A percentile compares a stretch with the other conserved stretches of the same genome.
These are phyloP conservation scores for Blera fallax DNA, from an alignment of 2,888 invertebrate species.

Conservation along the genomic window DNA sequence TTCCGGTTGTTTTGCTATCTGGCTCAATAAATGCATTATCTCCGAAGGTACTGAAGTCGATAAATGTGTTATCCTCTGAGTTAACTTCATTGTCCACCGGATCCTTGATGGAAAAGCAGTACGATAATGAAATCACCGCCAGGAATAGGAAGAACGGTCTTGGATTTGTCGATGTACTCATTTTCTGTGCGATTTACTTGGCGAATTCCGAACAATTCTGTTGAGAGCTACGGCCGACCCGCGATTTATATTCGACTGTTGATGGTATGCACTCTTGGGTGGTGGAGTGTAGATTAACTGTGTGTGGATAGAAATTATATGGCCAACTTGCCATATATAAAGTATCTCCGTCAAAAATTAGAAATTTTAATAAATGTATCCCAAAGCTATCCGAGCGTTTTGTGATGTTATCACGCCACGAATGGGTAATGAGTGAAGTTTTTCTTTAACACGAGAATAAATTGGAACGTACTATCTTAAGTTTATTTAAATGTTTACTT, in stretches of 20 bases:
- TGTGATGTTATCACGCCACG: not conserved
- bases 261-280: not conserved
- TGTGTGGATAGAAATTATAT: not conserved
- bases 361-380: not conserved
- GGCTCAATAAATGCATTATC: slow-evolving; percentile 82
- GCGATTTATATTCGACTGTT: slow-evolving; percentile 6
- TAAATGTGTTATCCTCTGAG: too few species aligned
- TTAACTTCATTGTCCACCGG: not conserved
- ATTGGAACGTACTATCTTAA: not conserved
- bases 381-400: not conserved
- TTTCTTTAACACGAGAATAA: not conserved
- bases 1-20: slow-evolving; percentile 78
- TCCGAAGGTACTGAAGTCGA: slow-evolving; percentile 74
- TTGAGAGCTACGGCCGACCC: not conserved
- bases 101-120: not conserved
- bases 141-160: not conserved
- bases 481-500: not conserved
- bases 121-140: not conserved
- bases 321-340: too few species aligned
- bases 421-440: not conserved
- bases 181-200: not conserved
- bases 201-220: not conserved
- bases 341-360: not conserved
- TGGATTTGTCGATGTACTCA: not conserved
- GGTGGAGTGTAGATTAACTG: not conserved